Conservation (phyloP, 1,140 invertebrate genomes). For the Frieseomelitta varia region DNA sequence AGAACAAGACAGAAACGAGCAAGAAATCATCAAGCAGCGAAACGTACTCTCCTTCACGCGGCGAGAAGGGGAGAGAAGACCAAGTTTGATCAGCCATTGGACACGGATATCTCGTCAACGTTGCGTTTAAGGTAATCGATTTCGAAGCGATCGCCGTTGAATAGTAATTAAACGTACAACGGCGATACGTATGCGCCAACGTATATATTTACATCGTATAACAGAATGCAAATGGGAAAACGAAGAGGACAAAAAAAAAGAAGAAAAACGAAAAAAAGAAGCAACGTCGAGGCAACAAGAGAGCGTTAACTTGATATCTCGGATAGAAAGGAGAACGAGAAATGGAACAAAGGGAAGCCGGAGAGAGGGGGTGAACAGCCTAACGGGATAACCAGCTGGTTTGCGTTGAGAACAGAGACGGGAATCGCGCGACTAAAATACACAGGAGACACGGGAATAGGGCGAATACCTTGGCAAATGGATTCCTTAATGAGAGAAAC, state of each 20-base stretch:
- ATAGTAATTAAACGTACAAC: no score
- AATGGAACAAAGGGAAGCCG: background rate
- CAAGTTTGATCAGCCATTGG: background rate
- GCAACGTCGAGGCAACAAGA: background rate
- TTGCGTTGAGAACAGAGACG: background rate
- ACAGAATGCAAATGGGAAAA: background rate
- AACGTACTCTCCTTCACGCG: background rate
- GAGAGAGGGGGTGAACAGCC: background rate
- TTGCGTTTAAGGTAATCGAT: background rate
- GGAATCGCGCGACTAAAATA: constrained; percentile 21
- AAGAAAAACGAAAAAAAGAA: background rate
- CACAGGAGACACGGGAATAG: background rate
- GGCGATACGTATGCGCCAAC: background rate
- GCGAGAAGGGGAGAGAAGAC: no score
- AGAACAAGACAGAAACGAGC: no score
- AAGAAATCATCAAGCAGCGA: no score
- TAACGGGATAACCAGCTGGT: constrained; percentile 10
- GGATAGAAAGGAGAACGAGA: background rate
- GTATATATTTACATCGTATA: background rate
- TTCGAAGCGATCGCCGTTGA: background rate
- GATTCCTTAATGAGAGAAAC: constrained; percentile 17
- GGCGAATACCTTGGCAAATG: constrained; percentile 8
- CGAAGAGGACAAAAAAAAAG: no score
- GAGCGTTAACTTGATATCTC: constrained; percentile 6
- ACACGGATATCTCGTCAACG: background rate